Evolutionary conservation across 2,113 vertebrate genomes (phyloP).

Genomic region (Psettodes erumei): DNA sequence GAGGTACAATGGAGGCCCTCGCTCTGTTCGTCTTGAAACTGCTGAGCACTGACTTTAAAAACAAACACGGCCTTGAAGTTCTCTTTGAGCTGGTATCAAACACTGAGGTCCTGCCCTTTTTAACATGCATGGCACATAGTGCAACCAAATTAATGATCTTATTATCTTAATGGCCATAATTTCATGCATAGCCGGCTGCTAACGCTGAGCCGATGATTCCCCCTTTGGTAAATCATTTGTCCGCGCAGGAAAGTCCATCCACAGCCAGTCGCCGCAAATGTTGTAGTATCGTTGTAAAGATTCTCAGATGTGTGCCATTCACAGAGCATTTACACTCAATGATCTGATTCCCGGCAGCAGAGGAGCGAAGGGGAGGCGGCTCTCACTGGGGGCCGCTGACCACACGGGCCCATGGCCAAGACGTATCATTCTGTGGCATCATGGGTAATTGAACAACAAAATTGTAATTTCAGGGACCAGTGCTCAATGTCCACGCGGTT

Average conservation of each 20-base stretch:
- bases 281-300: conserved; percentile 29
- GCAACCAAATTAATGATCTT: conserved; percentile 58
- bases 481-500: conserved; percentile 66
- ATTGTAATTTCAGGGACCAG: conserved; percentile 77
- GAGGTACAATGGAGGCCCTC: neutral
- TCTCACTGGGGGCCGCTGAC: conserved; percentile 43
- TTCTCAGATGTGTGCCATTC: conserved; percentile 37
- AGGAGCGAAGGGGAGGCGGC: conserved; percentile 24
- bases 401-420: conserved; percentile 57
- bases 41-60: neutral
- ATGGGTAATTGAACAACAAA: conserved; percentile 78
- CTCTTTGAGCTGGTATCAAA: neutral
- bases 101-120: conserved; percentile 6
- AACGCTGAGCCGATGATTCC: conserved; percentile 37
- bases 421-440: conserved; percentile 61
- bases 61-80: neutral
- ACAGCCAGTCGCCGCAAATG: conserved; percentile 1
- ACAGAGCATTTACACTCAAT: conserved; percentile 32
- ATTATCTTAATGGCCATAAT: conserved; percentile 64
- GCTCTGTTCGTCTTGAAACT: neutral
- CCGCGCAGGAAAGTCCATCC: conserved; percentile 23
- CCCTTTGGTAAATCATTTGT: conserved; percentile 37
- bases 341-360: conserved; percentile 21
- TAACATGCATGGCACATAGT: neutral
- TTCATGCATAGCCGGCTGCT: conserved; percentile 62